Evolutionary conservation across 2,888 invertebrate species (phyloP).

Genomic region (Drosophila austrosaltans): DNA sequence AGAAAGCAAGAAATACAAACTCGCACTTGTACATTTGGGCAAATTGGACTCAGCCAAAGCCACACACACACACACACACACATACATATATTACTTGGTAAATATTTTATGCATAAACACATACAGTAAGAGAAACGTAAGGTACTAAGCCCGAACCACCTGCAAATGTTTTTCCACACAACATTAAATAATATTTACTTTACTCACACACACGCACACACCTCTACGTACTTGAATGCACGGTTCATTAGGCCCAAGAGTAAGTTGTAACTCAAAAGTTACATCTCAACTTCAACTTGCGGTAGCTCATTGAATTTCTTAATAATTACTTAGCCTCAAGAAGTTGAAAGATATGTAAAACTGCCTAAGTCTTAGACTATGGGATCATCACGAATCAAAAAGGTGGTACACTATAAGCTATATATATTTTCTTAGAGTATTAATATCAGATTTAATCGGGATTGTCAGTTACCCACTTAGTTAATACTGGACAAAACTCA

Average conservation of each 20-base stretch:
- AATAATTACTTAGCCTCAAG: constrained; percentile 32
- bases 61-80: constrained; percentile 45
- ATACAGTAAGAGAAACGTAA: constrained; percentile 40
- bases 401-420: background rate
- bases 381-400: background rate
- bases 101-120: constrained; percentile 76
- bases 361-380: background rate
- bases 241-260: constrained; percentile 69
- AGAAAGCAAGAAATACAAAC: constrained; percentile 43
- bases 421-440: background rate
- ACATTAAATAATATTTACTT: constrained; percentile 75
- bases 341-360: background rate
- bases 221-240: constrained; percentile 22
- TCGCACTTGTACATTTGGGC: constrained; percentile 68
- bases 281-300: constrained; percentile 55
- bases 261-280: constrained; percentile 60
- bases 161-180: constrained; percentile 72
- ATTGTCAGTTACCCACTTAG: no score
- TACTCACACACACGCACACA: constrained; percentile 31
- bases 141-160: constrained; percentile 49
- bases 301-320: constrained; percentile 57
- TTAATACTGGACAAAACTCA: no score
- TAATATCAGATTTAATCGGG: no score
- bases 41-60: constrained; percentile 73
- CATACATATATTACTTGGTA: constrained; percentile 58